Base-by-base conservation (phyloP, 2,888 invertebrate species). In the Melieria picta region DNA sequence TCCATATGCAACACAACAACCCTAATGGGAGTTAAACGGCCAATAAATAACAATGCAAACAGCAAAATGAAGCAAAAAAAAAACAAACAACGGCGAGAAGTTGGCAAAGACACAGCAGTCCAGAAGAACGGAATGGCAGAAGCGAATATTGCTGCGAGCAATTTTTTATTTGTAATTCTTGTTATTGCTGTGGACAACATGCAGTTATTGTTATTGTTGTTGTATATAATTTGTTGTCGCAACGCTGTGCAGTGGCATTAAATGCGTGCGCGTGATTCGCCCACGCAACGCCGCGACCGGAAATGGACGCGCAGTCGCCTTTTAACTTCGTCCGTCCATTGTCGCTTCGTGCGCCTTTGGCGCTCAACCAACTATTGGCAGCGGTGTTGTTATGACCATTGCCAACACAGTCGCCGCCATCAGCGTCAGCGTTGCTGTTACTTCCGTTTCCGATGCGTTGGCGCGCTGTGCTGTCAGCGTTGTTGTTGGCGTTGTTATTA, bases 1-100 rank as follows among this genome's bases (percentile, higher is more conserved):
- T 76, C 77, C 79, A 78, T 79, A 80, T 84, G 82, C 80, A 82
- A 78, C 79, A 77, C 79, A 83, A 84, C 82, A 79, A 79, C 80
- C 77, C 84, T 79, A 79, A 79, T 80, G 83, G 83, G 84, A 83
- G 78, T 80, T 80, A 79, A 79, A 81, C 77, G 77, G 76, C 78
- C 81, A 80, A 82, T 83, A 84, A 84, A 83, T 84, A 82, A 63
- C 52, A 72, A 69, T 48, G 64, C 48, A 70, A 60, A 70, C 11
- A 68, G 61, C 45, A 16, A 50, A 13, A 55, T 2, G 48, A 65
- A 58, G 13, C 10, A 5, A 46, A 7, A 13, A 13, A 56, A 65
- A 48, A 58, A 58, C 60, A 30, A 67, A 1, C 3, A n/a, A 13
- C 56, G 6, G n/a, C 46, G 57, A 58, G 4, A 69, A 55, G 5